Evolutionary conservation across 2,888 invertebrate genomes (phyloP), one percentile per base, ranked within the genome.

Genomic region (Sicus ferrugineus): DNA sequence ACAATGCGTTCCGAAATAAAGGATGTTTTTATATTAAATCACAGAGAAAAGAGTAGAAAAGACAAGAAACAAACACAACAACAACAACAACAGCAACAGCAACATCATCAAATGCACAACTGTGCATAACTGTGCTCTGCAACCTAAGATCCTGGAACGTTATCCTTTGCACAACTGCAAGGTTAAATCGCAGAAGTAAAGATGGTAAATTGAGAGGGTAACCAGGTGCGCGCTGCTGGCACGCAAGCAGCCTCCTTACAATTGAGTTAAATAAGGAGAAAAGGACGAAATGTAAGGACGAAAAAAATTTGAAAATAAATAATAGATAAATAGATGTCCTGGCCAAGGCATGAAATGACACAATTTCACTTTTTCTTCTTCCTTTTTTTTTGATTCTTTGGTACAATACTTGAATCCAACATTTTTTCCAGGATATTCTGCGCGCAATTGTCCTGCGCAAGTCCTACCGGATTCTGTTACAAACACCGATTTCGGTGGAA

Each of bases 331-430:
- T 54, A 38, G 56, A 63, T 46, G 61, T 48, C 30, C 19, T 28
- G 21, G 31, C 42, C 5, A 66, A 71, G 73, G 72, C 73, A 73
- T 72, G 70, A 74, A 74, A 73, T 75, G 73, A 75, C 74, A 75
- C 73, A 75, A 75, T 75, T 75, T 75, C 68, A 71, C 71, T 70
- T 73, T 67, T 58, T 42, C 11, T 23, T 19, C 34, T 11, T n/a
- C 38, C 2, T 6, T n/a, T 26, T 14, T 23, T 66, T 7, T 31
- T 34, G n/a, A 4, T 34, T 31, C 21, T 52, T 50, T 42, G 23
- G 7, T 59, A 16, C 7, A 62, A 14, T 56, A 56, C n/a, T 23
- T 28, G 7, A 21, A 56, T 46, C 46, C 3, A 56, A 31, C n/a
- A 7, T 23, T 46, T 14, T 23, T 26, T 62, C 26, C 26, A 21